A percentile compares a stretch with the other conserved stretches of the same genome.
Conservation (phyloP, 2,888 invertebrate genomes). For the Schizotus pectinicornis region DNA sequence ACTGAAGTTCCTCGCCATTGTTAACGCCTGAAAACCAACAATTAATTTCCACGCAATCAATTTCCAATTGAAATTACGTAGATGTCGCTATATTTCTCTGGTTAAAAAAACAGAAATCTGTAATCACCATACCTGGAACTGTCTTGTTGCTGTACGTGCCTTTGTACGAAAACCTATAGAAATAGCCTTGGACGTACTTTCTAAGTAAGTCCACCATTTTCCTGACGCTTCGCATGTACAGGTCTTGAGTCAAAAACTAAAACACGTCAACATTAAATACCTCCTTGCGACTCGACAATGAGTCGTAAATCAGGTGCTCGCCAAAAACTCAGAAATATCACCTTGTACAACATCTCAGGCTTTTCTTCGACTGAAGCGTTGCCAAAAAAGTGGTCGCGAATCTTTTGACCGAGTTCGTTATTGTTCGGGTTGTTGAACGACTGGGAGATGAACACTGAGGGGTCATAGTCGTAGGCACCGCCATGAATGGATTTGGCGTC, state of each 20-base stretch:
- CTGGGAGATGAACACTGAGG: background rate
- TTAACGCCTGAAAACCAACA: background rate
- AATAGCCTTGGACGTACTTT: background rate
- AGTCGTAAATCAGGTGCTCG: no score
- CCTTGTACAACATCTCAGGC: background rate
- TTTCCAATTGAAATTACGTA: no score
- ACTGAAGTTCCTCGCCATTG: conserved; percentile 1
- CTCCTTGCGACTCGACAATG: no score
- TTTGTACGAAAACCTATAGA: conserved; percentile 5
- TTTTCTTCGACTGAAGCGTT: background rate
- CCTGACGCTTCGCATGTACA: background rate
- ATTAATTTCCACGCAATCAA: no score
- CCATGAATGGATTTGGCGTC: no score
- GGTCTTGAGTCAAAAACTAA: conserved; percentile 2
- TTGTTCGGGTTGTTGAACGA: background rate
- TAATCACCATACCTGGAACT: background rate
- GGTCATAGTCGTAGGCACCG: background rate
- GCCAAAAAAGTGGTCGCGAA: background rate
- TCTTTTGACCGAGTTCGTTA: background rate
- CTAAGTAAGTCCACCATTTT: background rate
- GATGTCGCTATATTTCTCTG: no score
- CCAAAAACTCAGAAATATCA: background rate
- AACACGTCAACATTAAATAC: no score
- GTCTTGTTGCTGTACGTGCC: background rate
- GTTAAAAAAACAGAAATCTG: no score